These are phyloP conservation scores for Tetraneura akinire DNA, from an alignment of 1,140 invertebrate genomes.

Conservation along the genomic window DNA sequence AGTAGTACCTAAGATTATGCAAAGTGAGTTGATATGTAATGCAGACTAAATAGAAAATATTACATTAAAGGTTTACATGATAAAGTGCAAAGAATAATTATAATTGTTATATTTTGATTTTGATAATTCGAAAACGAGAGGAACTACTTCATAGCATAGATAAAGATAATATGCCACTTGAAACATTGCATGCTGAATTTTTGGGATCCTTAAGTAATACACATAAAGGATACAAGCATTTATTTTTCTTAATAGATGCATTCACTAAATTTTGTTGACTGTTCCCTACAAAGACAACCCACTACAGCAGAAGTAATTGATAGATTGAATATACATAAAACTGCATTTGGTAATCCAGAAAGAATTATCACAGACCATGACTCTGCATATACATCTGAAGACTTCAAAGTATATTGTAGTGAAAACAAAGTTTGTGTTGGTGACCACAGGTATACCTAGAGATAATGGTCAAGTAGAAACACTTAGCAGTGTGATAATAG, in stretches of 20 bases:
- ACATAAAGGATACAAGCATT: background rate
- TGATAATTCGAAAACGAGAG: background rate
- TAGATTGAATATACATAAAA: background rate
- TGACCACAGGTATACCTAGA: background rate
- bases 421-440: background rate
- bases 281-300: background rate
- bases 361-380: background rate
- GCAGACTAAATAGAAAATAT: slow-evolving; percentile 8
- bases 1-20: background rate
- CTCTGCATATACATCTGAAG: background rate
- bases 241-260: background rate
- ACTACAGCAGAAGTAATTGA: background rate
- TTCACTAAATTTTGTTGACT: slow-evolving; percentile 33
- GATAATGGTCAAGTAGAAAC: background rate
- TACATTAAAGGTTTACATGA: background rate
- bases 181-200: background rate
- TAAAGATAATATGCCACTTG: background rate
- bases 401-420: background rate
- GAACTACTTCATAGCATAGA: background rate
- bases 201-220: background rate
- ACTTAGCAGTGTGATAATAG: background rate
- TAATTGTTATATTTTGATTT: slow-evolving; percentile 1
- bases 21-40: background rate
- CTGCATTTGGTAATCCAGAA: slow-evolving; percentile 20
- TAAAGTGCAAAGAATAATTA: background rate